Base-by-base conservation (phyloP, 2,888 invertebrate species). In the Habroteleia sp. region DNA sequence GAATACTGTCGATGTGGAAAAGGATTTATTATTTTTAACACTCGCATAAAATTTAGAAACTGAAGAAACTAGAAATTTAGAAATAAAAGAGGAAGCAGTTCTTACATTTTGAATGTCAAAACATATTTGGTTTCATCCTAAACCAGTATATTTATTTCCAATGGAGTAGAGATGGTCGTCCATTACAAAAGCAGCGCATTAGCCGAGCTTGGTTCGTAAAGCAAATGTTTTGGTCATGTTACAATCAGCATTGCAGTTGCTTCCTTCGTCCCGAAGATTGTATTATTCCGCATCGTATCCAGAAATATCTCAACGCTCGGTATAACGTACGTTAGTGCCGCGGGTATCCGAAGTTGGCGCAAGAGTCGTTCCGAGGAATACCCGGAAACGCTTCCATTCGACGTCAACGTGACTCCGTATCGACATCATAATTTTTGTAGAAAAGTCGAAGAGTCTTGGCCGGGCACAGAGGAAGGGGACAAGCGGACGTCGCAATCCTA, bases 351-450 rank as follows among this genome's bases (percentile, higher is more conserved):
- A 74, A 71, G 48, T 68, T 72, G 68, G 69, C 73, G 56, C 72
- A 74, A 76, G 74, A 76, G 72, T 79, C 75, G 76, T 77, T 78
- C 37, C 60, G 48, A 46, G 75, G 77, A 79, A 77, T 79, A 79
- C 74, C 77, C 77, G 75, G 77, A 75, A 79, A 75, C 74, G 69
- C 48, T 78, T 77, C 77, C 76, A 80, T 80, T 80, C 79, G 79
- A 80, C 79, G 79, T 82, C 81, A 82, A 81, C 82, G 80, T 79
- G 81, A 82, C 82, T 82, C 80, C 79, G 78, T 76, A 81, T 82
- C 82, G 82, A 82, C 79, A 81, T 82, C 82, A 83, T 85, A 85
- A 86, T 86, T 85, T 81, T 76, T 66, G 44, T 54, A 23, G 46
- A 71, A 71, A 54, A 54, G 54, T 62, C 54, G 71, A 71, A 78